Evolutionary conservation across 2,797 vertebrate species (phyloP), one percentile per base, ranked within the genome.

Genomic region (Mastacembelus armatus): DNA sequence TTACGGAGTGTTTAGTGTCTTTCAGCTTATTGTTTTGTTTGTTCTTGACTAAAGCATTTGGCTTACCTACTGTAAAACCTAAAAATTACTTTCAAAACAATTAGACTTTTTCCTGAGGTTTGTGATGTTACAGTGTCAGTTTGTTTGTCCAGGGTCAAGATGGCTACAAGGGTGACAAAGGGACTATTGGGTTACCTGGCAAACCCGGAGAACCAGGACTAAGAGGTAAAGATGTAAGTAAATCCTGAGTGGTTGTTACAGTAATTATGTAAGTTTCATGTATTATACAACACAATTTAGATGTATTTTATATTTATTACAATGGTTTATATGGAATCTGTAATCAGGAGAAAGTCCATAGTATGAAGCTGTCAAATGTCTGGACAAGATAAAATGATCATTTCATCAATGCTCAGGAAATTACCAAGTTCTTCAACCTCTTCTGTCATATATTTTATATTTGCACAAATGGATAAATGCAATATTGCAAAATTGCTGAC

Each of bases 211-310:
- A 90, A 69, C 79, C 92, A 22, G 95, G 96, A 92, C 93, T 96
- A 95, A 96, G 94, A 96, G 96, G 95, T 96, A 95, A 96, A 95
- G 96, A 96, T 94, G 96, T 97, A 96, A 97, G 96, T 96, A 96
- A 93, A 93, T 93, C 90, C 56, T 81, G 75, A 83, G 83, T 78
- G 74, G 83, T 70, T 81, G 75, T 80, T 74, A 73, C 56, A 70
- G 75, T 21, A 62, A 75, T 56, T 27, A 66, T 29, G 24, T 40
- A 56, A 64, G 21, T 51, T 47, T 29, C 52, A 66, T 47, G 15
- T 40, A 21, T 16, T 19, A 18, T 48, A 14, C 32, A 50, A 19
- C 5, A 67, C 5, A 72, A 22, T 45, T 65, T n/a, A 50, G 10
- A 57, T 56, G 7, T 45, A 4, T 50, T 52, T 5, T 19, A 4